A percentile compares a stretch with the other conserved stretches of the same genome.
Evolutionary conservation across 2,888 invertebrate species (phyloP).

Genomic region (Cheilosia pagana): DNA sequence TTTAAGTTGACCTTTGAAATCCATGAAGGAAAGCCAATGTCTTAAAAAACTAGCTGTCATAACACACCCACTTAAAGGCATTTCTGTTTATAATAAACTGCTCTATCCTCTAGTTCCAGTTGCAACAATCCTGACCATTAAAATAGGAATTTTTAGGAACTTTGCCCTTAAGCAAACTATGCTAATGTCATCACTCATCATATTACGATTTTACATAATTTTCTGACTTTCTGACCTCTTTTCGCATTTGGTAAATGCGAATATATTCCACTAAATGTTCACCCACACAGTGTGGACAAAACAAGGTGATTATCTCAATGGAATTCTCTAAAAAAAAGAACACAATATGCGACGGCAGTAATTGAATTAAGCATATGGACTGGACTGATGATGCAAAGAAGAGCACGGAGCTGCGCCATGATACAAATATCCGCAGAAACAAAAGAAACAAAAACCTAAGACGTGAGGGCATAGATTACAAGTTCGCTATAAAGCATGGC

Average conservation of each 20-base stretch:
- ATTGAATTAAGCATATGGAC: constrained; percentile 31
- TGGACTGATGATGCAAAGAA: constrained; percentile 6
- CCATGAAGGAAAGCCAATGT: no score
- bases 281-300: constrained; percentile 12
- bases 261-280: background rate
- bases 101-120: no score
- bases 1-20: no score
- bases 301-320: constrained; percentile 9
- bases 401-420: background rate
- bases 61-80: no score
- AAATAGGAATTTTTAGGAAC: no score
- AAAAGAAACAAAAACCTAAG: background rate
- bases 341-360: constrained; percentile 3
- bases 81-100: no score
- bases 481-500: background rate
- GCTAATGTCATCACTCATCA: no score
- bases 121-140: no score
- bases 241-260: background rate
- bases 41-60: no score
- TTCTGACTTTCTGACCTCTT: background rate
- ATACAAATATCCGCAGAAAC: background rate
- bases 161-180: no score
- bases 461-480: background rate
- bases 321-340: constrained; percentile 5
- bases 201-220: background rate